Base-by-base conservation (phyloP, 1,140 invertebrate genomes). In the Zaprionus vittiger region DNA sequence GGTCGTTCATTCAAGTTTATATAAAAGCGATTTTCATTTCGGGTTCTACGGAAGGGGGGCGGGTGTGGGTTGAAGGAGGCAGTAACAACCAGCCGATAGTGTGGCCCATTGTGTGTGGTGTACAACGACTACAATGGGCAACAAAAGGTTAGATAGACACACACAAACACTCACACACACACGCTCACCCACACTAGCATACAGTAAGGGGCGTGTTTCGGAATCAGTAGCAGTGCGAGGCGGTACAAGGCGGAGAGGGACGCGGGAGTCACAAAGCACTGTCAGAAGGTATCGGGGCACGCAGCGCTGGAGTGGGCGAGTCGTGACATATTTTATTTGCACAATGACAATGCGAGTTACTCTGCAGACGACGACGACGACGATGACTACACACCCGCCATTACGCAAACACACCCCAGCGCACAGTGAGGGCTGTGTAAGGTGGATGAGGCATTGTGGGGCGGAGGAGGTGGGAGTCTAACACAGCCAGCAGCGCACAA, bases 251-350 rank as follows among this genome's bases (percentile, higher is more conserved):
- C 34, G 20, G 6, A 31, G 17, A 1, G 57, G 57, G 26, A 2
- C 17, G 47, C 28, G 28, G 31, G 6, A 47, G 41, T 56, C 56
- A 84, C 81, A 82, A 79, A 52, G 79, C 68, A 69, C 37, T 38
- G 56, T 22, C 24, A 57, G 67, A n/a, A 41, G 67, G 24, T 26
- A 26, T 31, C 55, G 38, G 64, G 34, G 44, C 57, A 56, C 52
- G 62, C 44, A 59, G 63, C 17, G 22, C 47, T 31, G 76, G 85
- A 72, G 70, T 90, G 85, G 85, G 87, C 63, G 70, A 91, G 81
- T 90, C 90, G 90, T 91, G 90, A 91, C 90, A 91, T 91, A 91
- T 91, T 91, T 91, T 91, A 90, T 91, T 91, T 91, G 85, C 90
- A 90, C 90, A 91, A 90, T 90, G 85, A 90, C 85, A 90, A 89